Conservation (phyloP, 2,113 vertebrate genomes). For the Cyprinodon brontotheroides region DNA sequence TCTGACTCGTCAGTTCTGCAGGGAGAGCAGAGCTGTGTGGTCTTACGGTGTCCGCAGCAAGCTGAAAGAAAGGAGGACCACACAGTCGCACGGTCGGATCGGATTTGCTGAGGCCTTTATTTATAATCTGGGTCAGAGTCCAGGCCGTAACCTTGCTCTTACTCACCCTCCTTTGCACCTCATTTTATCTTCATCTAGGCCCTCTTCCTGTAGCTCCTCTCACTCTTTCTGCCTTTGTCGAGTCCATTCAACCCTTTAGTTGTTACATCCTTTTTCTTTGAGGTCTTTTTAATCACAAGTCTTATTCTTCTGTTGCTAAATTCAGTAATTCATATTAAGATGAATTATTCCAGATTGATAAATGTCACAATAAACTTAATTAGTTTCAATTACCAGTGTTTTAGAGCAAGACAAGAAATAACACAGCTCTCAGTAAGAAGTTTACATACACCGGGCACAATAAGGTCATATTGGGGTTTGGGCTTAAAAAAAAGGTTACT, state of each 20-base stretch:
- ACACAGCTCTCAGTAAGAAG: too few species aligned
- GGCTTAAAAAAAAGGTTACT: too few species aligned
- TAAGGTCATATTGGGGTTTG: too few species aligned
- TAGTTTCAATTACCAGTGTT: background rate
- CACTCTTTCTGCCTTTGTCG: background rate
- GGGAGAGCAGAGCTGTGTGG: conserved; percentile 35
- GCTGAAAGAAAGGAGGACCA: conserved; percentile 63
- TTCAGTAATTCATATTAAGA: background rate
- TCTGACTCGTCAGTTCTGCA: conserved; percentile 25
- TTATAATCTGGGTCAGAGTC: conserved; percentile 69
- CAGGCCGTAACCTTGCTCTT: conserved; percentile 42
- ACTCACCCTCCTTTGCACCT: conserved; percentile 24
- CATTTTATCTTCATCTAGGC: conserved; percentile 31
- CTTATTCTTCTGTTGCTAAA: background rate
- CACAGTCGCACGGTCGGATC: conserved; percentile 62
- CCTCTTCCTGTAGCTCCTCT: conserved; percentile 12
- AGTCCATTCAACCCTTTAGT: conserved; percentile 9
- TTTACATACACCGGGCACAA: background rate
- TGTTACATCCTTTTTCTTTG: background rate
- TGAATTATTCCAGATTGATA: background rate
- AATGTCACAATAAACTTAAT: background rate
- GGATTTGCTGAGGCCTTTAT: conserved; percentile 64
- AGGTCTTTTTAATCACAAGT: conserved; percentile 8
- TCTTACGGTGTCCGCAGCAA: conserved; percentile 24
- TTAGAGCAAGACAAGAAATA: background rate